Base-by-base conservation (phyloP, 2,888 invertebrate genomes). In the Ditylenchus weischeri region DNA sequence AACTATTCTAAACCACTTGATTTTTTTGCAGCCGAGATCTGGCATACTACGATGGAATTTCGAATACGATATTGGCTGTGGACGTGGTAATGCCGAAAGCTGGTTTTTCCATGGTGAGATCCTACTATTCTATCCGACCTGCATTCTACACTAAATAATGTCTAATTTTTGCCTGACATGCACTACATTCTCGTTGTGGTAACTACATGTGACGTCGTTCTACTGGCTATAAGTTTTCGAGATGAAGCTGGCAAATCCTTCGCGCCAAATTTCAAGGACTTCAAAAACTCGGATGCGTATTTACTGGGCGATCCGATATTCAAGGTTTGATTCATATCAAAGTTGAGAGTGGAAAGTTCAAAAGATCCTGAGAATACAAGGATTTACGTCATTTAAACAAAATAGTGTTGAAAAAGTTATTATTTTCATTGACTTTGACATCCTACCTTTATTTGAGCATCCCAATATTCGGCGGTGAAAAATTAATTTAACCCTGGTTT, bases 11-110 rank as follows among this genome's bases (percentile, higher is more conserved):
- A 11, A 10, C 18, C 47, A 0, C 7, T 48, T 62, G 18, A 43
- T 48, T 50, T 29, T 23, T 64, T 84, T 86, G 64, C 77, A 89
- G 92, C 62, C 88, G 90, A 71, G 96, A 98, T 87, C 89, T 96
- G 36, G 93, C 95, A 0, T 96, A 92, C 85, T 96, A 91, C 85
- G 95, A 96, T 87, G 93, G 93, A 0, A 87, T 96, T 0, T 91
- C 90, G 76, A 93, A 95, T 84, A 90, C 93, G 0, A 95, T 98
- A 80, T 88, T 95, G 59, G 90, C 91, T 84, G 93, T 95, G 65
- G 93, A 92, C 1, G 85, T 98, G 69, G 90, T 93, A 0, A 84
- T 83, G 82, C 94, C 95, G 0, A 93, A 91, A 84, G 84, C 88
- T 48, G 85, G 85, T 36, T 74, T 80, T 10, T 79, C 79, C 59